phyloP scores from a whole-genome alignment of 2,797 vertebrate species.

The Trachops cirrhosus region DNA sequence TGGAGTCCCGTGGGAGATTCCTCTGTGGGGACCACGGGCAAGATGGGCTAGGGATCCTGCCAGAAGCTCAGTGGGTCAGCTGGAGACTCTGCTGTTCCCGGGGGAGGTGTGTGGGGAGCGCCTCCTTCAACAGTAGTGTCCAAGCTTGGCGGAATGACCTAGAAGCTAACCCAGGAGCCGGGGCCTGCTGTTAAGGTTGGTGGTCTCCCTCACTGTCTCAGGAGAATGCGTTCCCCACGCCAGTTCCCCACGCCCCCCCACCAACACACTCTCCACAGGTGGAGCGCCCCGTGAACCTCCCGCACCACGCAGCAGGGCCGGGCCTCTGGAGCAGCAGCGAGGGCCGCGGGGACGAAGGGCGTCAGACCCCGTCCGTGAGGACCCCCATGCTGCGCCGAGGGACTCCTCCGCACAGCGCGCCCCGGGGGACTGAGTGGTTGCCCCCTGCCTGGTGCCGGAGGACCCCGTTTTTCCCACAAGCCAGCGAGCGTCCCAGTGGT shows the following conservation, averaged over 20 bases:
- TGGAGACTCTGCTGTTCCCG: accelerated
- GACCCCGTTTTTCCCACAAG: accelerated
- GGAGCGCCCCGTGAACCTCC: accelerated
- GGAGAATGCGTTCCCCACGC: accelerated
- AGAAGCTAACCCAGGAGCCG: background rate
- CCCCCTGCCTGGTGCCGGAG: accelerated
- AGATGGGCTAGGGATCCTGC: background rate
- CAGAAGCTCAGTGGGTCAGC: accelerated
- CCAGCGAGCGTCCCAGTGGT: background rate
- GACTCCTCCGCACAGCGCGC: too few relatives aligned
- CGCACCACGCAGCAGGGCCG: background rate
- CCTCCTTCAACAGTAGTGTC: background rate
- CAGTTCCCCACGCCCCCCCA: accelerated
- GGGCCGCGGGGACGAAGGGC: background rate
- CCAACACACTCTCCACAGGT: accelerated
- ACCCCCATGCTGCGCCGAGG: background rate
- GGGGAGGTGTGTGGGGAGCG: background rate
- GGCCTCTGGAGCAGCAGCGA: background rate
- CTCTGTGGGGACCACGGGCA: background rate
- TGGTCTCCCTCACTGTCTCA: accelerated
- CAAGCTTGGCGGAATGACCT: background rate
- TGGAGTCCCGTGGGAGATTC: accelerated
- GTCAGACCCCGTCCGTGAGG: accelerated
- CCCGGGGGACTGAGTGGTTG: accelerated
- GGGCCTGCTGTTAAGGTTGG: accelerated